phyloP scores from a whole-genome alignment of 2,888 invertebrate species.

The Drosophila phalerata region DNA sequence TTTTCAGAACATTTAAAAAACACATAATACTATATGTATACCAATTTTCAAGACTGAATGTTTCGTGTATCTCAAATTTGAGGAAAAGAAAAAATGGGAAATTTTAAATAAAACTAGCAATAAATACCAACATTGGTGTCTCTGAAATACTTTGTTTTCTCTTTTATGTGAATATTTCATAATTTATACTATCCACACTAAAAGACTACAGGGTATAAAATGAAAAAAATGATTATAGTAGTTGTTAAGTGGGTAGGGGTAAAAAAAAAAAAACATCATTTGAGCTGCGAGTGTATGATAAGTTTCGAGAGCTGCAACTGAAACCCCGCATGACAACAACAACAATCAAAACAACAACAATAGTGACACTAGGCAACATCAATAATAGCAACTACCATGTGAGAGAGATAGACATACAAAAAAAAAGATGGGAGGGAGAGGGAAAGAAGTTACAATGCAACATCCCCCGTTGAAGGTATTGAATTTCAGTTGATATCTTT shows the following conservation, averaged over 20 bases:
- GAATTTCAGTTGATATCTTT: conserved; percentile 64
- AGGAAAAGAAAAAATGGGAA: background rate
- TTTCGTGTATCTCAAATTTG: background rate
- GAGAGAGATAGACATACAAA: background rate
- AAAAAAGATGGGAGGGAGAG: background rate
- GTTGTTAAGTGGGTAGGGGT: conserved; percentile 20
- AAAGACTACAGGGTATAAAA: conserved; percentile 5
- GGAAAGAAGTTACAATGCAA: conserved; percentile 30
- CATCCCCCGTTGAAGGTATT: conserved; percentile 62
- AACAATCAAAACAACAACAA: conserved; percentile 45
- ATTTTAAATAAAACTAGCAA: background rate
- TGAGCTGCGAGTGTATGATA: conserved; percentile 58
- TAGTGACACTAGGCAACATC: conserved; percentile 71
- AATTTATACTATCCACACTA: too few relatives aligned
- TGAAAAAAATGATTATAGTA: conserved; percentile 35
- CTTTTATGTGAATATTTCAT: too few relatives aligned
- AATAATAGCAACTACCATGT: conserved; percentile 51
- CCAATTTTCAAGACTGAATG: background rate
- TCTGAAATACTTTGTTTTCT: too few relatives aligned
- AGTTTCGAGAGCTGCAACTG: conserved; percentile 30
- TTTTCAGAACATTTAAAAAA: background rate
- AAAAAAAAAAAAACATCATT: conserved; percentile 7
- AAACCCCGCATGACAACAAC: conserved; percentile 55
- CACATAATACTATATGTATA: background rate
- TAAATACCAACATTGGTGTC: too few relatives aligned